Evolutionary conservation across 2,888 invertebrate species (phyloP).

Genomic region (Petrolisthes manimaculis): DNA sequence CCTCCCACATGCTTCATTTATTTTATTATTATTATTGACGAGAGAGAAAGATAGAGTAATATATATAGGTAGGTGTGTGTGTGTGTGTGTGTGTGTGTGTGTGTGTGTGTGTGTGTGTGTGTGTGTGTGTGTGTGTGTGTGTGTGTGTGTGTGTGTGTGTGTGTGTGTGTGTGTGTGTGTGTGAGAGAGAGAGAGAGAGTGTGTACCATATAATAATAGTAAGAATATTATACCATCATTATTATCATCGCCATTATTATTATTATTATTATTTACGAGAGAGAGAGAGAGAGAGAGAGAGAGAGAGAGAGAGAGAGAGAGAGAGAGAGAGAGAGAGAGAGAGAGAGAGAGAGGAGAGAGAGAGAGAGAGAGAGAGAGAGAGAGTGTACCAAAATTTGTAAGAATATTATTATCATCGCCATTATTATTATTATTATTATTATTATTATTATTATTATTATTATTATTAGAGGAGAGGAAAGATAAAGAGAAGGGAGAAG

Average conservation of each 20-base stretch:
- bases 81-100: conserved; percentile 1
- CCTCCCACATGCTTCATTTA: too few relatives aligned
- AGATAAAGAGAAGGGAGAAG: neutral
- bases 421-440: too few relatives aligned
- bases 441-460: too few relatives aligned
- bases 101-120: conserved; percentile 1
- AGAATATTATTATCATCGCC: too few relatives aligned
- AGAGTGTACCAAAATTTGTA: too few relatives aligned
- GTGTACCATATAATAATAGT: too few relatives aligned
- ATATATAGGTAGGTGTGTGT: neutral
- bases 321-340: neutral
- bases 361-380: neutral
- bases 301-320: neutral
- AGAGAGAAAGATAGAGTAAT: too few relatives aligned
- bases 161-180: neutral
- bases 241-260: too few relatives aligned
- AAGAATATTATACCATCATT: too few relatives aligned
- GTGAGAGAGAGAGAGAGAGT: neutral
- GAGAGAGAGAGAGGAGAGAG: neutral
- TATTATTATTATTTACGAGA: too few relatives aligned
- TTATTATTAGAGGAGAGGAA: too few relatives aligned
- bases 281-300: neutral
- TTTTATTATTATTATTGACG: too few relatives aligned
- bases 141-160: neutral
- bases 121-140: neutral